Evolutionary conservation across 2,888 invertebrate genomes (phyloP), one percentile per base, ranked within the genome.

Genomic region (Volucella zonaria): DNA sequence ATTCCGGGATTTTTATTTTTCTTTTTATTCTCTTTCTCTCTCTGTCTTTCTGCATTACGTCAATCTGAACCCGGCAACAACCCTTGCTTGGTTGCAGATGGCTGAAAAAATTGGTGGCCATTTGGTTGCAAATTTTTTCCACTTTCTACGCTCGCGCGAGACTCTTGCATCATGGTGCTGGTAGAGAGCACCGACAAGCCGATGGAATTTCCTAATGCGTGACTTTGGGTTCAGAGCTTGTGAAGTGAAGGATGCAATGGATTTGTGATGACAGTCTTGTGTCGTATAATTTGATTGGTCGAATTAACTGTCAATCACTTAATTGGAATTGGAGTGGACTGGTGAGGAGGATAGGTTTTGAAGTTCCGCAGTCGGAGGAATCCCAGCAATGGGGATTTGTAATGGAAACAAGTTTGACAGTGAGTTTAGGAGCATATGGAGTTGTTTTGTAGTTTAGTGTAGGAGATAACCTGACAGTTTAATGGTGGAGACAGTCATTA

Each of bases 271-370:
- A 77, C 76, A 77, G 76, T 68, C 67, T 81, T 67, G 71, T 80
- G 83, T 85, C 76, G 76, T 85, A 80, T 76, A 76, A 85, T 85
- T 80, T 81, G 80, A 81, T 85, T 85, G 52, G 71, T 56, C 56
- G 83, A 85, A 85, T 85, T 75, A 80, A 76, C 76, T 80, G 83
- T 73, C 80, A 80, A 85, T 85, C 81, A 76, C 80, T 75, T 83
- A 80, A 80, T 82, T 82, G 77, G 67, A 59, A 31, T 31, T 31
- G 31, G 31, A 31, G 31, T 31, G 31, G 52, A 43, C 43, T 31
- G 6, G 6, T 6, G 31, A 6, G 6, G 31, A 31, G 54, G 14
- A 67, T 54, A 43, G 47, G 67, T 11, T 61, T 12, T 61, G 4
- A 31, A 31, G 31, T 31, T 31, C 31, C 31, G 31, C 31, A 31